phyloP scores from a whole-genome alignment of 2,797 vertebrate genomes.

The Falco naumanni region DNA sequence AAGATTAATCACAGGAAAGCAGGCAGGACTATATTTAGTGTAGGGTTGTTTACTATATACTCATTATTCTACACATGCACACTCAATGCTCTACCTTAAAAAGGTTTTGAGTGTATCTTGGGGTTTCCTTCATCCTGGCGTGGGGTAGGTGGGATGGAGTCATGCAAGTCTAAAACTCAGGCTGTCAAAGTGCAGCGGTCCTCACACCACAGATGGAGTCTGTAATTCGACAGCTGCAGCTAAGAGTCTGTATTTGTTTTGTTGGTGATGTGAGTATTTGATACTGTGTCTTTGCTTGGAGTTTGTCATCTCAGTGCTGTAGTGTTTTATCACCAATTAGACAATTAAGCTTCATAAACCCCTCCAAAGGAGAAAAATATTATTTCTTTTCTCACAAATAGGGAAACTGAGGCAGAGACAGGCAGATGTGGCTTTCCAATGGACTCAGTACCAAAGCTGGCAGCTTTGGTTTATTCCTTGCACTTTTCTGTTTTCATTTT shows the following conservation, averaged over 20 bases:
- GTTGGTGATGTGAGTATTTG: background rate
- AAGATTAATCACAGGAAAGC: slow-evolving; percentile 52
- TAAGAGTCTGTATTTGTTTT: background rate
- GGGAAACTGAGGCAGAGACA: background rate
- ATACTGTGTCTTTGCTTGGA: background rate
- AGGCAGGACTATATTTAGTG: slow-evolving; percentile 29
- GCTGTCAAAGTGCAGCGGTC: background rate
- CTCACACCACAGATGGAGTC: background rate
- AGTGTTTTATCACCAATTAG: background rate
- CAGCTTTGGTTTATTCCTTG: background rate
- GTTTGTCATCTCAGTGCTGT: background rate
- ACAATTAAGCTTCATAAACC: background rate
- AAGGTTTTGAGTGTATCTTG: background rate
- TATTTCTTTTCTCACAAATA: background rate
- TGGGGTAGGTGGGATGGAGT: background rate
- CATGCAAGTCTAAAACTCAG: background rate
- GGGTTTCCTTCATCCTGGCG: background rate
- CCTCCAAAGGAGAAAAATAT: background rate
- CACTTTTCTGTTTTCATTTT: background rate
- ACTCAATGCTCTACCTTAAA: background rate
- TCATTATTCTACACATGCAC: slow-evolving; percentile 10
- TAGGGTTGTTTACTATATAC: background rate
- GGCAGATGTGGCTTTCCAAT: background rate
- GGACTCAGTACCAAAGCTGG: background rate
- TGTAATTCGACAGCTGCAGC: background rate